Evolutionary conservation across 2,888 invertebrate genomes (phyloP), one percentile per base, ranked within the genome.

Genomic region (Timema cristinae): DNA sequence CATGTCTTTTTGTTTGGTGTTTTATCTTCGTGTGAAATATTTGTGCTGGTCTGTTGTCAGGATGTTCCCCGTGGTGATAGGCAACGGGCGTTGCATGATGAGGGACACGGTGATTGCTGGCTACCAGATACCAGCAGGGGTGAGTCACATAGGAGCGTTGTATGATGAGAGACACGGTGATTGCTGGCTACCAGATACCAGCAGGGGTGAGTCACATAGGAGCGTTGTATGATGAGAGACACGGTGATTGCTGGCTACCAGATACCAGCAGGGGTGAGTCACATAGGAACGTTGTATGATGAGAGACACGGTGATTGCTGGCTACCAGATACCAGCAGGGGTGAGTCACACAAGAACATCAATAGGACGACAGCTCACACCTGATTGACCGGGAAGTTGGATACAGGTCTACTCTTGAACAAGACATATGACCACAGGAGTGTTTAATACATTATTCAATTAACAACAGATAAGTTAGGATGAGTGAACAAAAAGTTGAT

Each of bases 151-250:
- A 2, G 32, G 90, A 90, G 2, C 84, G 93, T 70, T 89, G 91
- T 75, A 85, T 90, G 66, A 88, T 88, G 54, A 88, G 87, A 78
- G 90, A 93, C 76, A 87, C 90, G 16, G 83, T 89, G 0, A 87
- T 93, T 68, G 87, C 89, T 75, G 91, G 91, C 11, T 93, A 90
- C 79, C 87, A 86, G 73, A 88, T 93, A 77, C 93, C 93, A 0
- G 89, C 90, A 83, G 92, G 92, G 73, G 91, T 92, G 85, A 86
- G 88, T 82, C n/a, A n/a, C n/a, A n/a, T n/a, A 92, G 76, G 90
- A 90, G 2, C 84, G 93, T 70, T 89, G 91, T 75, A 85, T 90
- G 66, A 88, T 88, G 54, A 88, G 87, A 78, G 90, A 93, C 76
- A 87, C 90, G 16, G 83, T 89, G 0, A 87, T 93, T 68, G 87